Percentiles rank a stretch among this genome's conserved stretches.
phyloP scores from a whole-genome alignment of 1,140 invertebrate species.

The Doryteuthis pealeii region DNA sequence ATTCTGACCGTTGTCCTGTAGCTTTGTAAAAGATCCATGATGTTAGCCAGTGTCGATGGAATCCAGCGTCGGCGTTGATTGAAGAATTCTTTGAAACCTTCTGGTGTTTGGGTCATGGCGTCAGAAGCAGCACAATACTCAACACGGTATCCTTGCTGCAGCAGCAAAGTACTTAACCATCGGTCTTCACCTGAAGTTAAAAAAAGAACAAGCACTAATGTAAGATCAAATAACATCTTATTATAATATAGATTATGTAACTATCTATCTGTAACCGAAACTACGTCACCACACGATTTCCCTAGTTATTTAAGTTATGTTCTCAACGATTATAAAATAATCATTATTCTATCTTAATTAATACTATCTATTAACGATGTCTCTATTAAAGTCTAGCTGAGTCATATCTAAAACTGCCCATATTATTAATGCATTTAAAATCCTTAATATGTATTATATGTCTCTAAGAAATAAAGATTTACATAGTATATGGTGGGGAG shows the following conservation, averaged over 20 bases:
- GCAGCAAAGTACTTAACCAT: slow-evolving; percentile 68
- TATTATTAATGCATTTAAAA: no score
- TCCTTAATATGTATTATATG: no score
- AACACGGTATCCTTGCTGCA: slow-evolving; percentile 68
- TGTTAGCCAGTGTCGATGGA: slow-evolving; percentile 70
- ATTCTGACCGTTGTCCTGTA: slow-evolving; percentile 64
- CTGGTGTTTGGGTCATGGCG: slow-evolving; percentile 68
- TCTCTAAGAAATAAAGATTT: no score
- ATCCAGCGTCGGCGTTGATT: slow-evolving; percentile 68
- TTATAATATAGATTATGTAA: neutral
- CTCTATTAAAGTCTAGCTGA: no score
- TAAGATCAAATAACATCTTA: neutral
- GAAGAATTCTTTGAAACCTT: slow-evolving; percentile 60
- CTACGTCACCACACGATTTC: no score
- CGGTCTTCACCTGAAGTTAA: slow-evolving; percentile 65
- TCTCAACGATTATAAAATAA: no score
- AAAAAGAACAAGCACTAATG: slow-evolving; percentile 11
- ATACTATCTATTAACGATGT: no score
- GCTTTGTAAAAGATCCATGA: slow-evolving; percentile 66
- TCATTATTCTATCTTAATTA: no score
- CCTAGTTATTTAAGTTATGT: no score
- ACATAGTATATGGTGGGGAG: no score
- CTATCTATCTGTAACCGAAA: no score
- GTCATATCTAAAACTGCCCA: no score
- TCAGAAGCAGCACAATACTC: slow-evolving; percentile 70